phyloP scores from a whole-genome alignment of 2,888 invertebrate genomes.

The Orthosia gothica region DNA sequence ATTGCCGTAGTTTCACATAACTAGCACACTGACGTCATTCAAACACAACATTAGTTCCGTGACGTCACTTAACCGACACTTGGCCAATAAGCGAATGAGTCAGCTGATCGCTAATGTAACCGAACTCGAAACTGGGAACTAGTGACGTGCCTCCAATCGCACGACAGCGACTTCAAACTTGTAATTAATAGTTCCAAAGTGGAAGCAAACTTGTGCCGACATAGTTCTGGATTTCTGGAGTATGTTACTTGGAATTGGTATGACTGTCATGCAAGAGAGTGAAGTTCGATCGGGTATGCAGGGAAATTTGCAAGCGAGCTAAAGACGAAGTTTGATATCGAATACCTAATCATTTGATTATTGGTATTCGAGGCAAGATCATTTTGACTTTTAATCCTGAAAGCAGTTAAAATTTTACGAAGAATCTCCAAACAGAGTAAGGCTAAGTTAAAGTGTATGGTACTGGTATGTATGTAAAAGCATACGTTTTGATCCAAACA shows the following conservation, averaged over 20 bases:
- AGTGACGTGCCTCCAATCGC: slow-evolving; percentile 55
- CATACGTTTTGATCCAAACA: too few species aligned
- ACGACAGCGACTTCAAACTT: slow-evolving; percentile 61
- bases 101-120: slow-evolving; percentile 48
- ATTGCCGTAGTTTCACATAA: neutral
- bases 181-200: slow-evolving; percentile 62
- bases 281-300: neutral
- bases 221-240: slow-evolving; percentile 54
- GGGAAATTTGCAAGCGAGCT: neutral
- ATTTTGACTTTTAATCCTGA: neutral
- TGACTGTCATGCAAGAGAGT: slow-evolving; percentile 38
- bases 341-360: neutral
- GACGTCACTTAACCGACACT: slow-evolving; percentile 42
- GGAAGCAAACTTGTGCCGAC: slow-evolving; percentile 43
- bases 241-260: slow-evolving; percentile 50
- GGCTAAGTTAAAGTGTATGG: too few species aligned
- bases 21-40: neutral
- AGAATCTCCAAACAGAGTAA: neutral
- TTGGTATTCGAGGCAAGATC: neutral
- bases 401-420: neutral
- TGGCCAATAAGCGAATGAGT: slow-evolving; percentile 47
- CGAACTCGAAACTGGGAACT: slow-evolving; percentile 35
- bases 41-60: slow-evolving; percentile 11
- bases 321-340: neutral
- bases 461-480: too few species aligned